These are phyloP conservation scores for Rhagoletis zephyria DNA, from an alignment of 1,140 invertebrate species.

Conservation along the genomic window DNA sequence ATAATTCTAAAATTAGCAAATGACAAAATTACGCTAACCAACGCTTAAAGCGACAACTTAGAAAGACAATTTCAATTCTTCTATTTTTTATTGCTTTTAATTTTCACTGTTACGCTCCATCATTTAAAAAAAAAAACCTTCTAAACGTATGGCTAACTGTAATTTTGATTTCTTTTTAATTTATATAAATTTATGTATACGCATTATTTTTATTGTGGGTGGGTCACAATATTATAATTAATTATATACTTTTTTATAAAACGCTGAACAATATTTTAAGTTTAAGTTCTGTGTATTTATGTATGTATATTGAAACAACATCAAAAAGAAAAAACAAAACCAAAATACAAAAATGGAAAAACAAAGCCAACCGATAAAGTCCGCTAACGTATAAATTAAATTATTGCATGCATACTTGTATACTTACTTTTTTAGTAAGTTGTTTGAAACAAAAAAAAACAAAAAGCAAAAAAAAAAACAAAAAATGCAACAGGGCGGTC, in stretches of 20 bases:
- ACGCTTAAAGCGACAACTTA: not conserved
- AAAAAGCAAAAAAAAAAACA: too few relatives aligned
- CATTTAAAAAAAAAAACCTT: not conserved
- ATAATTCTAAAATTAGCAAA: not conserved
- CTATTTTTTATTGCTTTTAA: not conserved
- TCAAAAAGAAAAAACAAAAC: not conserved
- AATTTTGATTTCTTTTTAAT: not conserved
- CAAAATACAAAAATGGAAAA: not conserved
- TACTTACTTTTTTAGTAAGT: slow-evolving; percentile 34
- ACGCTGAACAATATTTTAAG: too few relatives aligned
- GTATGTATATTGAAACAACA: slow-evolving; percentile 41
- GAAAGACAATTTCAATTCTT: not conserved
- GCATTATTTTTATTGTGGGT: slow-evolving; percentile 59
- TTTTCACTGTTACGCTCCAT: not conserved
- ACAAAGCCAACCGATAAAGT: not conserved
- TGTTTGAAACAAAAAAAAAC: too few relatives aligned
- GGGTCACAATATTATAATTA: slow-evolving; percentile 61
- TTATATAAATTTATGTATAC: not conserved
- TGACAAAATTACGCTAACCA: not conserved
- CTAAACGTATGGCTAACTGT: not conserved
- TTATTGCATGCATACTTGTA: slow-evolving; percentile 1
- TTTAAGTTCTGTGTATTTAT: slow-evolving; percentile 43
- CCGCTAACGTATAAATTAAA: slow-evolving; percentile 55
- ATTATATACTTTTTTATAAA: slow-evolving; percentile 52
- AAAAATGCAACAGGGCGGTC: slow-evolving; percentile 56